These are phyloP conservation scores for Pycnomerus fuliginosus DNA, from an alignment of 2,888 invertebrate genomes.

Conservation along the genomic window DNA sequence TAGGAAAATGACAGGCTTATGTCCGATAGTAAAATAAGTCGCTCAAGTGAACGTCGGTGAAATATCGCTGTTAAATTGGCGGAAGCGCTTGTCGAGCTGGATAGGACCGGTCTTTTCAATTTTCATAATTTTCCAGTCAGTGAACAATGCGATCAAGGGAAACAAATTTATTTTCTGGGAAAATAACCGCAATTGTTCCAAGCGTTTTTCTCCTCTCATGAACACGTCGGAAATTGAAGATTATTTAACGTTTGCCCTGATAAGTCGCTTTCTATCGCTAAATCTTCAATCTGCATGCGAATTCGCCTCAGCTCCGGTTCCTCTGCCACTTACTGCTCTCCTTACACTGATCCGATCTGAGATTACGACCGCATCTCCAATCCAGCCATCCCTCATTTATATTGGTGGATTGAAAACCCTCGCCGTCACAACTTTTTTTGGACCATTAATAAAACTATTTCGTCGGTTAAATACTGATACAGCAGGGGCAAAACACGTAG, in stretches of 20 bases:
- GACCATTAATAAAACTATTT: too few species aligned
- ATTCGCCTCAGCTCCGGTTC: conserved; percentile 43
- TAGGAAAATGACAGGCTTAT: conserved; percentile 46
- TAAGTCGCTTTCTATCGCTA: conserved; percentile 29
- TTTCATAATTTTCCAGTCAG: conserved; percentile 50
- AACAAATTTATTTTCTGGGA: conserved; percentile 38
- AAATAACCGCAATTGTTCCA: conserved; percentile 20
- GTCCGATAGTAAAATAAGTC: conserved; percentile 46
- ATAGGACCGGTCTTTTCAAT: conserved; percentile 46
- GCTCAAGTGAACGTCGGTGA: conserved; percentile 38
- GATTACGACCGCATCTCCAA: conserved; percentile 33
- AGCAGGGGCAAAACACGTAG: too few species aligned
- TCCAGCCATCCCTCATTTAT: conserved; percentile 36
- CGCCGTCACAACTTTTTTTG: too few species aligned
- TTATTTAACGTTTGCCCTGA: conserved; percentile 21
- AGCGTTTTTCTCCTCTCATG: conserved; percentile 4
- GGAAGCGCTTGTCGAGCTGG: conserved; percentile 43
- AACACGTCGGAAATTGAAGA: conserved; percentile 16
- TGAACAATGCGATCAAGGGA: conserved; percentile 40
- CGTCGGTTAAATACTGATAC: too few species aligned
- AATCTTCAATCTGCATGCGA: conserved; percentile 34
- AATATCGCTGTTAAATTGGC: conserved; percentile 51
- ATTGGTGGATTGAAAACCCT: conserved; percentile 26
- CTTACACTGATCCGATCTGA: too few species aligned
- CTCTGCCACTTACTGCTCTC: too few species aligned